phyloP scores from a whole-genome alignment of 2,888 invertebrate species.

The Serrognathus titanus region DNA sequence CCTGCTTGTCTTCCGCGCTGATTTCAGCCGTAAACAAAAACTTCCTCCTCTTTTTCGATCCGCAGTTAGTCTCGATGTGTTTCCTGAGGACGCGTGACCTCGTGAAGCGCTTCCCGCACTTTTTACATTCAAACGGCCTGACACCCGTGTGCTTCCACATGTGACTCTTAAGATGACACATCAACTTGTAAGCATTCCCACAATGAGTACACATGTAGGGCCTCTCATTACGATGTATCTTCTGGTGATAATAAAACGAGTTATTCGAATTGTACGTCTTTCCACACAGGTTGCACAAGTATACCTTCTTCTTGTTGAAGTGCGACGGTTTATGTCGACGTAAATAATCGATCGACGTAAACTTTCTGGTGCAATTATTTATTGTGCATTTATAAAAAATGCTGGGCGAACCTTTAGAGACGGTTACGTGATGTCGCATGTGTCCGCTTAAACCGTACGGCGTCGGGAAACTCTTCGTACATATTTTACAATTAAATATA shows the following conservation, averaged over 20 bases:
- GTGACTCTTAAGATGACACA: slow-evolving; percentile 11
- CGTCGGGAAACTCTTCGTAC: slow-evolving; percentile 10
- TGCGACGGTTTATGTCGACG: slow-evolving; percentile 8
- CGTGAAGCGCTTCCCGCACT: slow-evolving; percentile 11
- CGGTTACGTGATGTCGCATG: background rate
- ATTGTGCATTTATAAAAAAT: slow-evolving; percentile 12
- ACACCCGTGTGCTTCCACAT: slow-evolving; percentile 11
- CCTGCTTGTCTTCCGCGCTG: background rate
- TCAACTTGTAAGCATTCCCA: slow-evolving; percentile 13
- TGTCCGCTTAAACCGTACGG: slow-evolving; percentile 10
- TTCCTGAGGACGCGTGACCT: slow-evolving; percentile 5
- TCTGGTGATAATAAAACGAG: slow-evolving; percentile 14
- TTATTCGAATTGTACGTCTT: slow-evolving; percentile 13
- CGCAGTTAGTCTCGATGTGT: slow-evolving; percentile 11
- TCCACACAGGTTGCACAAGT: slow-evolving; percentile 11
- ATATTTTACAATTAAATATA: slow-evolving; percentile 9
- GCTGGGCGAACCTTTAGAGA: slow-evolving; percentile 8
- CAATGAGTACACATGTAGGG: slow-evolving; percentile 11
- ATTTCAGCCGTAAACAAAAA: background rate
- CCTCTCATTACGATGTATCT: slow-evolving; percentile 11
- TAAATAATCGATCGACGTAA: slow-evolving; percentile 9
- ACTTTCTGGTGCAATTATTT: slow-evolving; percentile 7
- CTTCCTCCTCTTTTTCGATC: slow-evolving; percentile 8
- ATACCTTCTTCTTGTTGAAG: slow-evolving; percentile 8
- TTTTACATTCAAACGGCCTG: slow-evolving; percentile 6